Conservation (phyloP, 2,797 vertebrate genomes). For the Poecilia gillii region DNA sequence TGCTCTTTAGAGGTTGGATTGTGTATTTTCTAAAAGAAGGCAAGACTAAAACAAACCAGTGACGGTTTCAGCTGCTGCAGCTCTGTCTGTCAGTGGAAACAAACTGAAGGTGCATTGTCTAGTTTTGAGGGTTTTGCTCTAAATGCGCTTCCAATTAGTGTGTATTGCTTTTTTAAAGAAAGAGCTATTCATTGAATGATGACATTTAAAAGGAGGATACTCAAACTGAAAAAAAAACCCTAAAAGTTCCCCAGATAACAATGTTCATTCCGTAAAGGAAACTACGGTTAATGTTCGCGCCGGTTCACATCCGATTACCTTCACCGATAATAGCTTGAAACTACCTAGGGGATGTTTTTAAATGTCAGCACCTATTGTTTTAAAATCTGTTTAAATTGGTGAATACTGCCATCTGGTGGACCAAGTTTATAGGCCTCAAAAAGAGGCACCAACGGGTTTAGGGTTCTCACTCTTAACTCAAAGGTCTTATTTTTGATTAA, state of each 20-base stretch:
- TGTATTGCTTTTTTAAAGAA: slow-evolving; percentile 34
- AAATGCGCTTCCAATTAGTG: slow-evolving; percentile 3
- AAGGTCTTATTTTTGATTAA: neutral
- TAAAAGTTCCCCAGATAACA: slow-evolving; percentile 14
- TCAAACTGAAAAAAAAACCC: slow-evolving; percentile 40
- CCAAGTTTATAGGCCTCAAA: neutral
- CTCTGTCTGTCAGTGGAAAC: slow-evolving; percentile 42
- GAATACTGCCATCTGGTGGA: slow-evolving; percentile 54
- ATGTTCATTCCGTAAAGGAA: neutral
- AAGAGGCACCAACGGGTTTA: neutral
- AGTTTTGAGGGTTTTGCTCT: neutral
- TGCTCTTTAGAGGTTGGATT: slow-evolving; percentile 51
- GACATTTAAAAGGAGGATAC: slow-evolving; percentile 37
- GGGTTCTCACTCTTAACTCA: neutral
- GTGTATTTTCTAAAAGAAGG: slow-evolving; percentile 67
- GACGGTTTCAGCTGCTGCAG: slow-evolving; percentile 41
- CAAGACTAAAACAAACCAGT: slow-evolving; percentile 61
- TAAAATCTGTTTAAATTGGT: neutral
- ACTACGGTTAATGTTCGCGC: neutral
- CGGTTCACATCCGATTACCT: slow-evolving; percentile 8
- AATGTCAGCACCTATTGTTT: slow-evolving; percentile 15
- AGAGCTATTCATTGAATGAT: slow-evolving; percentile 40
- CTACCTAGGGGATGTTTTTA: slow-evolving; percentile 5
- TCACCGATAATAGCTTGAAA: slow-evolving; percentile 3
- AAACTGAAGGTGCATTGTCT: slow-evolving; percentile 7